phyloP scores from a whole-genome alignment of 2,113 vertebrate genomes.

The Thamnophis sirtalis region DNA sequence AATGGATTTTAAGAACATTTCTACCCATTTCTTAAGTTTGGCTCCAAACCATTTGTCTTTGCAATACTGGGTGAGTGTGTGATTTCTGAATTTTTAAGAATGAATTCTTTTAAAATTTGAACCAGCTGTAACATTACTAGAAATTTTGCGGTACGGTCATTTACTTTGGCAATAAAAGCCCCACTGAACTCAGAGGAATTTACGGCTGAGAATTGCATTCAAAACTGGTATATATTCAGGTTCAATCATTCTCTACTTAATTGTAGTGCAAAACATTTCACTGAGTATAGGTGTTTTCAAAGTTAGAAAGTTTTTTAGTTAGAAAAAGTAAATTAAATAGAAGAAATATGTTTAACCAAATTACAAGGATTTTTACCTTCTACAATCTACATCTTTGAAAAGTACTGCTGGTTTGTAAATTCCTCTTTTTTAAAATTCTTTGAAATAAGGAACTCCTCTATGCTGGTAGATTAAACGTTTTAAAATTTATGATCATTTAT shows the following conservation, averaged over 20 bases:
- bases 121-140: not conserved
- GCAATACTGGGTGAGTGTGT: conserved; percentile 28
- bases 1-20: not conserved
- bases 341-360: not conserved
- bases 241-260: not conserved
- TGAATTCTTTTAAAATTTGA: not conserved
- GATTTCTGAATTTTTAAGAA: not conserved
- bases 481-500: not conserved
- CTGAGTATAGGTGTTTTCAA: not conserved
- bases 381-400: not conserved
- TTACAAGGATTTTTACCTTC: not conserved
- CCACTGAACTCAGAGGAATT: not conserved
- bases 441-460: not conserved
- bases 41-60: conserved; percentile 27
- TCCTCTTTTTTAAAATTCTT: not conserved
- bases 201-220: not conserved
- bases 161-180: not conserved
- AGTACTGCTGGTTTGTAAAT: not conserved
- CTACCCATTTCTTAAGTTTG: conserved; percentile 27
- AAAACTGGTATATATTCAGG: not conserved
- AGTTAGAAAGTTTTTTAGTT: not conserved
- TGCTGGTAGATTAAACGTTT: not conserved
- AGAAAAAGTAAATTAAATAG: not conserved
- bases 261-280: not conserved
- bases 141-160: not conserved